phyloP scores from a whole-genome alignment of 2,797 vertebrate genomes.

The Alouatta caraya region DNA sequence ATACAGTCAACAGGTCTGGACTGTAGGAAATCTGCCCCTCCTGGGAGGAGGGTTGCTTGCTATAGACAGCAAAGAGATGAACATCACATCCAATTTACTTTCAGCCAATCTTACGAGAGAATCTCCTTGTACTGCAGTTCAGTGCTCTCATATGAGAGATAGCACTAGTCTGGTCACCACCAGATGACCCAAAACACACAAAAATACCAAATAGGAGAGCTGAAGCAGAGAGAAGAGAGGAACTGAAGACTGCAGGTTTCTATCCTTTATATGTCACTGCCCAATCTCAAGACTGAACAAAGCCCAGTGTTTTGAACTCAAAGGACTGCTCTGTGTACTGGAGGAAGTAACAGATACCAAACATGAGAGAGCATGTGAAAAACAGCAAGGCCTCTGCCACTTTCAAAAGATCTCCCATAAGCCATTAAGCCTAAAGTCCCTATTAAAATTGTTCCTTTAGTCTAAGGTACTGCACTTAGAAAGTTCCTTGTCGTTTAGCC shows the following conservation, averaged over 20 bases:
- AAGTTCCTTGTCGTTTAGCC: not conserved
- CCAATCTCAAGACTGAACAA: not conserved
- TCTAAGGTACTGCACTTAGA: not conserved
- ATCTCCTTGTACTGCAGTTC: not conserved
- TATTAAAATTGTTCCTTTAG: not conserved
- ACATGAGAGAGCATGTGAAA: not conserved
- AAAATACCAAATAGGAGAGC: not conserved
- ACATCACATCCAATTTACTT: not conserved
- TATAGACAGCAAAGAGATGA: not conserved
- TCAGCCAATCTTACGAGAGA: conserved; percentile 7
- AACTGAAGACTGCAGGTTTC: not conserved
- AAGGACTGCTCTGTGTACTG: not conserved
- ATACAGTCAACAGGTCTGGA: not conserved
- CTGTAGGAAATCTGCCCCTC: not conserved
- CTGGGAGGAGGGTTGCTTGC: not conserved
- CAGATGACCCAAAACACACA: not conserved
- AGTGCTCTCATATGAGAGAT: not conserved
- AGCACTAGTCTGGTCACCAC: not conserved
- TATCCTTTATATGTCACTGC: not conserved
- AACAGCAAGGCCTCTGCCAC: not conserved
- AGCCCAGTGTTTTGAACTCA: not conserved
- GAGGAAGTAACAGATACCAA: not conserved
- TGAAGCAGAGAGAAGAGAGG: not conserved
- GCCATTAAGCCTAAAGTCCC: not conserved
- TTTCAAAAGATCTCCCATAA: not conserved